phyloP scores from a whole-genome alignment of 2,888 invertebrate species.

The Dysmachus trigonus region DNA sequence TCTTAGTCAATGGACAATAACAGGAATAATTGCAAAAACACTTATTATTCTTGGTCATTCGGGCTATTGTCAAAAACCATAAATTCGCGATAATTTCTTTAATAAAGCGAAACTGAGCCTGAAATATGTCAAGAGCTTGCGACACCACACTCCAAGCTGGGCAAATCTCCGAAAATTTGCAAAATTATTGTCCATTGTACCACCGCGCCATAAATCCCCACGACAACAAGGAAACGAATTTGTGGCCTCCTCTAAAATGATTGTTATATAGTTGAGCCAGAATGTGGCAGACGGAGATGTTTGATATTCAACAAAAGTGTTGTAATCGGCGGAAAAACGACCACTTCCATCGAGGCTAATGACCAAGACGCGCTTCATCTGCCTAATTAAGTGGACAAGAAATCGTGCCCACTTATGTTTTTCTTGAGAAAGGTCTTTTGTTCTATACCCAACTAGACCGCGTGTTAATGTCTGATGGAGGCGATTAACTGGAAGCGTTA shows the following conservation, averaged over 20 bases:
- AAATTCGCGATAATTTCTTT: neutral
- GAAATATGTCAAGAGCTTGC: neutral
- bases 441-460: slow-evolving; percentile 9
- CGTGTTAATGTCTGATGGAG: slow-evolving; percentile 11
- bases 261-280: neutral
- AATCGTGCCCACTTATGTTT: slow-evolving; percentile 18
- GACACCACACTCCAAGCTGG: neutral
- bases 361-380: neutral
- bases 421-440: slow-evolving; percentile 15
- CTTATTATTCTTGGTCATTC: neutral
- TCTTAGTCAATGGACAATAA: neutral
- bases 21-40: neutral
- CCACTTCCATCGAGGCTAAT: slow-evolving; percentile 2
- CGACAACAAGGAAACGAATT: neutral
- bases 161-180: neutral
- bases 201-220: neutral
- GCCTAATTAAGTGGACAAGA: slow-evolving; percentile 7
- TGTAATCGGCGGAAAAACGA: neutral
- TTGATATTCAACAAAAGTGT: slow-evolving; percentile 7
- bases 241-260: neutral
- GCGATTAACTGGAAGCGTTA: slow-evolving; percentile 25
- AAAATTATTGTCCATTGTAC: slow-evolving; percentile 16
- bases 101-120: neutral
- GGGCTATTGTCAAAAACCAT: neutral
- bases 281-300: neutral